A percentile compares a stretch with the other conserved stretches of the same genome.
These are phyloP conservation scores for Diabrotica balteata DNA, from an alignment of 2,888 invertebrate species.

Conservation along the genomic window DNA sequence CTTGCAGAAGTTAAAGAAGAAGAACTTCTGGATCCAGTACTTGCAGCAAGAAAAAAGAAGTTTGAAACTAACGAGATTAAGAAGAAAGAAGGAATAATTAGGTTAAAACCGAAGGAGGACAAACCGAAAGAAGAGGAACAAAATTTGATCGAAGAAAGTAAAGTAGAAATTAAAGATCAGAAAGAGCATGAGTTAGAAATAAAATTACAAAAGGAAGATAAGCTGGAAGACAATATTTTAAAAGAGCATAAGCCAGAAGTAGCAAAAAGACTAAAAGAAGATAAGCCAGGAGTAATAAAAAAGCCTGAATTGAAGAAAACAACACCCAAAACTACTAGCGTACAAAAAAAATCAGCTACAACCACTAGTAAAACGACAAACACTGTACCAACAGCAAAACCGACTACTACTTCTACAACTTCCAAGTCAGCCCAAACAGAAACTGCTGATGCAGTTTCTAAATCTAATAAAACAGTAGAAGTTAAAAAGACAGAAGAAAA, in stretches of 20 bases:
- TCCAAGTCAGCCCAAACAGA: background rate
- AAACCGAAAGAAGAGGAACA: background rate
- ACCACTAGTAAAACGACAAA: background rate
- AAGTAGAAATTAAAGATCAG: too few species aligned
- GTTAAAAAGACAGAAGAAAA: constrained; percentile 7
- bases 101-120: constrained; percentile 54
- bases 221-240: constrained; percentile 11
- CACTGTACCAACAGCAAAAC: background rate
- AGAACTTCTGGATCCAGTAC: constrained; percentile 57
- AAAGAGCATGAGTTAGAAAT: too few species aligned
- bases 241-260: constrained; percentile 30
- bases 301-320: constrained; percentile 16
- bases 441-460: background rate
- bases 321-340: constrained; percentile 10
- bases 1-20: constrained; percentile 22
- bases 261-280: constrained; percentile 17
- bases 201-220: too few species aligned
- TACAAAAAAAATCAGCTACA: constrained; percentile 19
- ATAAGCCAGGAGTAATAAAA: background rate
- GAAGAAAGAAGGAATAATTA: constrained; percentile 62
- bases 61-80: constrained; percentile 63
- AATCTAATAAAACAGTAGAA: background rate
- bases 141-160: too few species aligned
- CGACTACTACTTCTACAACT: background rate
- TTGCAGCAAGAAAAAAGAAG: constrained; percentile 64